Evolutionary conservation across 2,113 vertebrate species (phyloP).

Genomic region (Trachemys scripta): DNA sequence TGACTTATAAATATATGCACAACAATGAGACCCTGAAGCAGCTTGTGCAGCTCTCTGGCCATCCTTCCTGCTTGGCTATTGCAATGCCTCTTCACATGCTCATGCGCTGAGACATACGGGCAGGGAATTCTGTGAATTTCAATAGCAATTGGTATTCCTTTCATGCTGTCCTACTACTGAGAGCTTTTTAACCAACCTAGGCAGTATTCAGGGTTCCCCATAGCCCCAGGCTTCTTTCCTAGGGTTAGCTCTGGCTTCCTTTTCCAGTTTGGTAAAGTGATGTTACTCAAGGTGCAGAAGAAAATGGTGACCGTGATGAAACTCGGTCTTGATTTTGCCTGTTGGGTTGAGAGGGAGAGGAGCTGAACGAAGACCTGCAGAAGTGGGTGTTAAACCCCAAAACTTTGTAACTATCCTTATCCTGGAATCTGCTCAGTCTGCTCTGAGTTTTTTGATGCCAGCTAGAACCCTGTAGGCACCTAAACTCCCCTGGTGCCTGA

Average conservation of each 20-base stretch:
- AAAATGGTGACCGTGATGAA: background rate
- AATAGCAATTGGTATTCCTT: background rate
- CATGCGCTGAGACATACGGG: background rate
- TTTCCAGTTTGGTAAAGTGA: background rate
- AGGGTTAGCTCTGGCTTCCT: background rate
- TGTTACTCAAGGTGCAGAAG: background rate
- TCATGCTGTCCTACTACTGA: background rate
- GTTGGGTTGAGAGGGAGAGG: background rate
- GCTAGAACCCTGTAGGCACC: background rate
- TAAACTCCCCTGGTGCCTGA: too few relatives aligned
- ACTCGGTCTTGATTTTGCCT: background rate
- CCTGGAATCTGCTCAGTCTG: background rate
- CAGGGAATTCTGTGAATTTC: background rate
- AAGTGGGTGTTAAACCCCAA: background rate
- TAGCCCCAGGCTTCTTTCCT: background rate
- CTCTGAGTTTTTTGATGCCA: background rate
- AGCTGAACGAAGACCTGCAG: background rate
- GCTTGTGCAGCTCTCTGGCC: background rate
- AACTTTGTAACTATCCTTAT: background rate
- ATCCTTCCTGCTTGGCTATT: background rate
- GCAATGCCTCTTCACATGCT: background rate
- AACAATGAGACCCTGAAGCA: background rate
- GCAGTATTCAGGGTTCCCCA: background rate
- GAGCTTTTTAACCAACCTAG: background rate
- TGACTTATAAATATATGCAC: background rate